These are phyloP conservation scores for Limnephilus lunatus DNA, from an alignment of 2,888 invertebrate genomes.

Conservation along the genomic window DNA sequence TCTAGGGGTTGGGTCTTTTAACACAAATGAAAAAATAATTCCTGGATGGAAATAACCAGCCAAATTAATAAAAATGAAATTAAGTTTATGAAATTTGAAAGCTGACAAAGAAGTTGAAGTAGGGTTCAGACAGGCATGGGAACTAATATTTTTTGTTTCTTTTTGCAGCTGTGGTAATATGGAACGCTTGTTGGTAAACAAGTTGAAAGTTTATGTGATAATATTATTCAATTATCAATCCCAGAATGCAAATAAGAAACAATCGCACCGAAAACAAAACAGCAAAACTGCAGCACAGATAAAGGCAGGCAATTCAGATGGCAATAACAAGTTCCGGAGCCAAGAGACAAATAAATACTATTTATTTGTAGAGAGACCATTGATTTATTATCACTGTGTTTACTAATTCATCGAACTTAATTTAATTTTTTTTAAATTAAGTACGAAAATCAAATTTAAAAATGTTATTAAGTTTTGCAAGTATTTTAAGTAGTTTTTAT, in stretches of 20 bases:
- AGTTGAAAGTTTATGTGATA: not conserved
- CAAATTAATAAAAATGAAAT: not conserved
- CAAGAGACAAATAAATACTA: not conserved
- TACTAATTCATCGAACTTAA: no score
- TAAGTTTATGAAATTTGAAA: not conserved
- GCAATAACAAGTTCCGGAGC: not conserved
- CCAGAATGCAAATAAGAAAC: not conserved
- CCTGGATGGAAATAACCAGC: not conserved
- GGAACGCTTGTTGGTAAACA: not conserved
- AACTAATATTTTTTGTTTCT: not conserved
- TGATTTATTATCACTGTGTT: no score
- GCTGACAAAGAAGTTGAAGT: not conserved
- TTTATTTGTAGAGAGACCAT: not conserved
- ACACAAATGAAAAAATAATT: no score
- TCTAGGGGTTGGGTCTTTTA: not conserved
- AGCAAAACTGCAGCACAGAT: not conserved
- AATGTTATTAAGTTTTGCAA: no score
- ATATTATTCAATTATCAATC: not conserved
- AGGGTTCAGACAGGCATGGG: not conserved
- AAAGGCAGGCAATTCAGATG: not conserved
- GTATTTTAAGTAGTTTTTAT: no score
- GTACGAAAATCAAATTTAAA: no score
- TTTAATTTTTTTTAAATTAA: no score
- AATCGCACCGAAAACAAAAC: not conserved
- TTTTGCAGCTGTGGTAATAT: not conserved